These are phyloP conservation scores for Fistularia tabacaria DNA, from an alignment of 2,797 vertebrate species.

Conservation along the genomic window DNA sequence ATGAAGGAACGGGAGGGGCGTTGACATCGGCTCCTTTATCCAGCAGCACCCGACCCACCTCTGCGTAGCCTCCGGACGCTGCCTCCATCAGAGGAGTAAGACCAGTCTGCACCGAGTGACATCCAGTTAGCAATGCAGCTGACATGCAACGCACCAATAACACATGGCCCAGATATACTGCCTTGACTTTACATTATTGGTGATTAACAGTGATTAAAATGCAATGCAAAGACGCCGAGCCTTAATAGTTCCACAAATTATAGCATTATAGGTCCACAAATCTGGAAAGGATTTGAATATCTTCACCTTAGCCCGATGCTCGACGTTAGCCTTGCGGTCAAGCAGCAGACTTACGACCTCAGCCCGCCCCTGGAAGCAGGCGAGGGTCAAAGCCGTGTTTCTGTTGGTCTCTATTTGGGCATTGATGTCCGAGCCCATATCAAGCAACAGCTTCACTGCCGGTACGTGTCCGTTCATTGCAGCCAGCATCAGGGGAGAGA, in stretches of 20 bases:
- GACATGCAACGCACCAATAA: no score
- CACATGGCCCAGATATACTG: no score
- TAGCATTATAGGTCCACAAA: no score
- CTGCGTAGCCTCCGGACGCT: conserved; percentile 96
- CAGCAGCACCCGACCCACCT: conserved; percentile 95
- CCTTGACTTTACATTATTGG: no score
- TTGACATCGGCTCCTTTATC: conserved; percentile 99
- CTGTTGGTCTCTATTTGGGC: conserved; percentile 99
- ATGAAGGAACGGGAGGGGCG: conserved; percentile 96
- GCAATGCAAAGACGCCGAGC: no score
- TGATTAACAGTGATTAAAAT: no score
- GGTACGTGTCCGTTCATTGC: conserved; percentile 98
- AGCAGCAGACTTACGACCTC: conserved; percentile 97
- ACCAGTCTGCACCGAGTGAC: conserved; percentile 80
- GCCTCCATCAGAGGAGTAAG: conserved; percentile 99
- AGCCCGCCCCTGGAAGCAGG: conserved; percentile 96
- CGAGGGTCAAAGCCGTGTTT: conserved; percentile 95
- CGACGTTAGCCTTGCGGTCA: conserved; percentile 97
- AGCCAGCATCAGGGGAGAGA: conserved; percentile 98
- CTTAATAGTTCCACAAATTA: no score
- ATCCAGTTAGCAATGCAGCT: conserved; percentile 6
- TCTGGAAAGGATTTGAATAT: no score
- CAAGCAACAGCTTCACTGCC: conserved; percentile 93
- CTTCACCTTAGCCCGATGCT: conserved; percentile 94
- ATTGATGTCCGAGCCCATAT: conserved; percentile 99